Evolutionary conservation across 1,140 invertebrate genomes (phyloP), one percentile per base, ranked within the genome.

Genomic region (Caerostris darwini): DNA sequence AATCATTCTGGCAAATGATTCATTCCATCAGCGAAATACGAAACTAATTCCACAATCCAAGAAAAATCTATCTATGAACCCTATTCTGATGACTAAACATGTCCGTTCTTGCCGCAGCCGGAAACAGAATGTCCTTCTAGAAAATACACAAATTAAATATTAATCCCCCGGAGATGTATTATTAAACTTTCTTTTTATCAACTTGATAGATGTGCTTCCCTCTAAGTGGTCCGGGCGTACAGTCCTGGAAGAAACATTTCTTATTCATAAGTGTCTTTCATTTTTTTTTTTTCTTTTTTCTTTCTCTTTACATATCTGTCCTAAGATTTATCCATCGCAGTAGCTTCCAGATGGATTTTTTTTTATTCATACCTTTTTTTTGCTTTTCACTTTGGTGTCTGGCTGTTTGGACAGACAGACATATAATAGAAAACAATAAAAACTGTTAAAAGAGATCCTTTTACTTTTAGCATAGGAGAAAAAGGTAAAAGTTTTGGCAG

Each of bases 131-230:
- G n/a, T 7, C 56, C 71, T 19, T 81, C 71, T 53, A 56, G 53
- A 58, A 83, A 71, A 56, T 58, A 83, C 53, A 83, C n/a, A 83
- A 57, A 83, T 83, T 17, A 83, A 58, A 83, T 83, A 83, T 83
- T 83, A 83, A 83, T 58, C 82, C 17, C n/a, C 12, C 14, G 56
- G 17, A 57, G 14, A 83, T 83, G 12, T 19, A 83, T 83, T 83
- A 83, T 83, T 83, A 57, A 58, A 17, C 54, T 83, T 57, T 83
- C 82, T 83, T 83, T 83, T 83, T 83, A 83, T 83, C 57, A 83
- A 83, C 82, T n/a, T 83, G 82, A 83, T 83, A 57, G 17, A 83
- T 83, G 82, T 57, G 17, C 3, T 17, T 7, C 3, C 17, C 53
- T 3, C 53, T 83, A 83, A 83, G 82, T 83, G 56, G 53, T 57